These are phyloP conservation scores for Dasypus novemcinctus DNA, from an alignment of 2,113 vertebrate species.

Conservation along the genomic window DNA sequence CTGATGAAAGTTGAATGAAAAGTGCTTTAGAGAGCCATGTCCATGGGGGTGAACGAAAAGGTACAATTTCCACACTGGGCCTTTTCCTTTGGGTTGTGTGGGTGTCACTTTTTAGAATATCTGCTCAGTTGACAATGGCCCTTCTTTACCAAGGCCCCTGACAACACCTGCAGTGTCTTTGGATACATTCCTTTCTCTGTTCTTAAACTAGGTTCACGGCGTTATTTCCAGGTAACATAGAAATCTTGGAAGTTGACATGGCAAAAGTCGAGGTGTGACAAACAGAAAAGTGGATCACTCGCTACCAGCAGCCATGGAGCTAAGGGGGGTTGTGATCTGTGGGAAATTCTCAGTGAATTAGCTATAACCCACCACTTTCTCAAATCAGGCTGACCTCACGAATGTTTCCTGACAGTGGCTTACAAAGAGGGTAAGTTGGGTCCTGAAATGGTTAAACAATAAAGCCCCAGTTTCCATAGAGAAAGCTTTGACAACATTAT, in stretches of 20 bases:
- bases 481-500: background rate
- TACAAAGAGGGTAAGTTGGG: background rate
- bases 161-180: background rate
- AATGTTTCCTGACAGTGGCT: background rate
- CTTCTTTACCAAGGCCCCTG: background rate
- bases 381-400: background rate
- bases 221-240: background rate
- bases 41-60: background rate
- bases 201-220: background rate
- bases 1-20: background rate
- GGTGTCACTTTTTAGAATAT: background rate
- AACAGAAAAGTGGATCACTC: background rate
- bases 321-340: background rate
- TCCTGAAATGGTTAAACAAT: background rate
- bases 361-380: background rate
- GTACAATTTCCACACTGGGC: background rate
- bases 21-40: background rate
- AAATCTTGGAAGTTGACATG: background rate
- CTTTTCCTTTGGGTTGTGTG: background rate
- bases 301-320: background rate
- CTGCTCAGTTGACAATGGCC: background rate
- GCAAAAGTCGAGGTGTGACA: background rate
- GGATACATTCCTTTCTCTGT: background rate
- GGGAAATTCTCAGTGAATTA: background rate
- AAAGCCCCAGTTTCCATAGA: constrained; percentile 19